Evolutionary conservation across 2,888 invertebrate species (phyloP).

Genomic region (Daptonema setosum): DNA sequence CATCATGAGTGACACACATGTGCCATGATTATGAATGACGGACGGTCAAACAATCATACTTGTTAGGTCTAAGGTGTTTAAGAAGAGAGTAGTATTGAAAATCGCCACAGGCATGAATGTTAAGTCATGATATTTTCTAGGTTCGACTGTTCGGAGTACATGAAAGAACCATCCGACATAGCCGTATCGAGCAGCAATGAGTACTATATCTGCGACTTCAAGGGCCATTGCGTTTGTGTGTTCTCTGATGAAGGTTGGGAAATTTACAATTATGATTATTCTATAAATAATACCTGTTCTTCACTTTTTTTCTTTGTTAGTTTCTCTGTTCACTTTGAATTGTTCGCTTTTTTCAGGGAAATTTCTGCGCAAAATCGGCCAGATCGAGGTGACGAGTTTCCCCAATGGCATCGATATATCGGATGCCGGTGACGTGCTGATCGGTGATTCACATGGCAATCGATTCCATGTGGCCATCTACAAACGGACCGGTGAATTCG

Average conservation of each 20-base stretch:
- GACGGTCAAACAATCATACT: too few species aligned
- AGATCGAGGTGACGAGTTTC: constrained; percentile 82
- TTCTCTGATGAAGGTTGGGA: constrained; percentile 4
- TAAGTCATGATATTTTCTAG: too few species aligned
- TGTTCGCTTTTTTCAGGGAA: neutral
- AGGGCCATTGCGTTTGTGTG: constrained; percentile 41
- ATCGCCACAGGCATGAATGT: too few species aligned
- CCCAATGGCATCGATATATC: constrained; percentile 94
- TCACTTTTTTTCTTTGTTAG: neutral
- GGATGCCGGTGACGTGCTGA: constrained; percentile 80
- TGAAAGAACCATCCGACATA: constrained; percentile 90
- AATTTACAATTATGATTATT: too few species aligned
- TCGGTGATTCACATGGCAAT: constrained; percentile 90
- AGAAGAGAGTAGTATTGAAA: too few species aligned
- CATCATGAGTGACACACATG: too few species aligned
- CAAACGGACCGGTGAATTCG: constrained; percentile 36
- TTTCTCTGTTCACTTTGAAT: neutral
- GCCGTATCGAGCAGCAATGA: constrained; percentile 72
- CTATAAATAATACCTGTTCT: neutral
- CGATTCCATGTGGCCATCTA: constrained; percentile 90
- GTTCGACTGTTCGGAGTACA: constrained; percentile 80
- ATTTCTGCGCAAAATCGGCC: constrained; percentile 75
- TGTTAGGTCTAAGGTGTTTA: too few species aligned
- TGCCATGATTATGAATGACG: too few species aligned
- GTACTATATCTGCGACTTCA: constrained; percentile 81